Evolutionary conservation across 2,797 vertebrate species (phyloP), one percentile per base, ranked within the genome.

Genomic region (Heliangelus exortis): DNA sequence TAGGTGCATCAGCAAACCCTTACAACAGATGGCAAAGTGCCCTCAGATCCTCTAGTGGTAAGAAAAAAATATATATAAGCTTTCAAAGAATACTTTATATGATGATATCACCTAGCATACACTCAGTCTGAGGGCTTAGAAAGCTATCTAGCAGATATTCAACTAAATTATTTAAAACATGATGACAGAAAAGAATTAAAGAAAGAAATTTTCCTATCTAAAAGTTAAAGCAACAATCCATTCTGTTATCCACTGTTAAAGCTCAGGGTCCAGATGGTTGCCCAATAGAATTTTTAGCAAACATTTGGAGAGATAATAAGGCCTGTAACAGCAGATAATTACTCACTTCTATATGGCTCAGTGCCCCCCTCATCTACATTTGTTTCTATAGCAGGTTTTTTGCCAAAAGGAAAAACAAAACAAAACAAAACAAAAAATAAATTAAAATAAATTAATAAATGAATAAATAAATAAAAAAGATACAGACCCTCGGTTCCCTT

Each of bases 91-190:
- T 96, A 96, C 96, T 97, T 97, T 96, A 90, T 96, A 89, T 77
- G 85, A 91, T 83, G 91, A 51, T 96, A 97, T 95, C 90, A 97
- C 75, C 93, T 58, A 89, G 79, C 96, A 97, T 95, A 68, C 81
- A 96, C 55, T 95, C 94, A 96, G 95, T 97, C 94, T 7, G 66
- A 96, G 97, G 97, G 98, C 97, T 98, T 94, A 97, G 97, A 98
- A 98, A 97, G 98, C 98, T 98, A 98, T 98, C 98, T 98, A 98
- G 98, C 98, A 99, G 98, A 98, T 93, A 98, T 98, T 98, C 98
- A 96, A 96, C 96, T 98, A 98, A 98, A 99, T 99, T 99, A 99
- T 99, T 99, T 98, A 99, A 98, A 97, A 98, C 97, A 98, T 93
- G 95, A 98, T 97, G 98, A 98, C 97, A 98, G 97, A 94, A 96